Evolutionary conservation across 2,888 invertebrate genomes (phyloP), one percentile per base, ranked within the genome.

Genomic region (Mesochorus sp.): DNA sequence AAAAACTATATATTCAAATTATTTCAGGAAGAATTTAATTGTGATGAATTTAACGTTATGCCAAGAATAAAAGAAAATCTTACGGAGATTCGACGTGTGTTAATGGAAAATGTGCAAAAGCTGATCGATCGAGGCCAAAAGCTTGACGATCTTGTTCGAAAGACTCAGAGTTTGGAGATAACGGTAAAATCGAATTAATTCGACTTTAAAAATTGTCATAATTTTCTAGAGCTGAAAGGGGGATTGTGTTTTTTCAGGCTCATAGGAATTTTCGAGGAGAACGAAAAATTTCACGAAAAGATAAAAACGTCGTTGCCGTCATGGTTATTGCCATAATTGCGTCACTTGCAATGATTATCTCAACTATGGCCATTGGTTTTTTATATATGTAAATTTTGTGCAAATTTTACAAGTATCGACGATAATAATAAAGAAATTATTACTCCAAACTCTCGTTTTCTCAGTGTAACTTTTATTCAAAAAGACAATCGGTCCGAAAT

Each of bases 141-240:
- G 57, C 77, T 88, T n/a, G 88, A 88, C n/a, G 88, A 87, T 5
- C 80, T 88, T 2, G 80, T 86, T 0, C 82, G 79, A 55, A 88
- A 87, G 62, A 85, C 87, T 0, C 84, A 88, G 51, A 81, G 76
- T n/a, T 76, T 88, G 49, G 82, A 87, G 67, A 85, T 87, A 39
- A 85, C 79, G 85, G 88, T 88, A 82, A 72, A 75, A 12, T 3
- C 6, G 10, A 24, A 39, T 14, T 21, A n/a, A 14, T 14, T 24
- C 5, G 0, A 21, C 3, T 34, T 2, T 28, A 21, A 5, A 47
- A 10, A 34, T 8, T 26, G 49, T 8, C 5, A 57, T 10, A 42
- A 0, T 49, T 61, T 8, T n/a, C n/a, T n/a, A n/a, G n/a, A n/a
- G n/a, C n/a, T n/a, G n/a, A n/a, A n/a, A n/a, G n/a, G n/a, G n/a